A percentile compares a stretch with the other conserved stretches of the same genome.
Evolutionary conservation across 2,797 vertebrate species (phyloP).

Genomic region (Notamacropus eugenii): DNA sequence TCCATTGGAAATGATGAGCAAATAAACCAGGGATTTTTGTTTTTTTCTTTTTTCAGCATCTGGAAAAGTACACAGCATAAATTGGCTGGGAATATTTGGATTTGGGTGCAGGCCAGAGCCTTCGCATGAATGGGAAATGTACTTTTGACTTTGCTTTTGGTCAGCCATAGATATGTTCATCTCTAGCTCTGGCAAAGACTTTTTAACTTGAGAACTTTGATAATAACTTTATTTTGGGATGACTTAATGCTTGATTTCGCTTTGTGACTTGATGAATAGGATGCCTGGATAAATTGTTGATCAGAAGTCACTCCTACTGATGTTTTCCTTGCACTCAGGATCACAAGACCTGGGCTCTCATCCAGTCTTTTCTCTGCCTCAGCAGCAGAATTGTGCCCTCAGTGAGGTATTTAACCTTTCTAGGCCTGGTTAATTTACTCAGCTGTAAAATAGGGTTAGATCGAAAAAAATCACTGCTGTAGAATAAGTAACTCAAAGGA

Average conservation of each 20-base stretch:
- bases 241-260: slow-evolving; percentile 54
- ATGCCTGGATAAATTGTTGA: not conserved
- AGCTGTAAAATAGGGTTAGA: not conserved
- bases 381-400: not conserved
- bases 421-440: too few species aligned
- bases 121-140: slow-evolving; percentile 57
- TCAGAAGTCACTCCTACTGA: slow-evolving; percentile 11
- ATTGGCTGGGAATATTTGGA: slow-evolving; percentile 62
- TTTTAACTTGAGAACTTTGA: slow-evolving; percentile 54
- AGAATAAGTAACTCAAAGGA: slow-evolving; percentile 8
- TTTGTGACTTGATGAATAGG: slow-evolving; percentile 37
- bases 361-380: not conserved
- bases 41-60: slow-evolving; percentile 39
- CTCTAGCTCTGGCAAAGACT: slow-evolving; percentile 30
- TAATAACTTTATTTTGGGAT: slow-evolving; percentile 63
- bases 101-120: slow-evolving; percentile 32
- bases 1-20: slow-evolving; percentile 56
- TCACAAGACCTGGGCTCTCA: not conserved
- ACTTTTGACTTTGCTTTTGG: slow-evolving; percentile 48
- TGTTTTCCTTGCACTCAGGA: not conserved
- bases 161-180: slow-evolving; percentile 50
- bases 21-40: slow-evolving; percentile 18
- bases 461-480: not conserved
- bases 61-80: slow-evolving; percentile 51
- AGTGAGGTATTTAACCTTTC: not conserved